Percentiles rank a stretch among this genome's conserved stretches.
These are phyloP conservation scores for Temnothorax rugatulus DNA, from an alignment of 2,888 invertebrate genomes.

Conservation along the genomic window DNA sequence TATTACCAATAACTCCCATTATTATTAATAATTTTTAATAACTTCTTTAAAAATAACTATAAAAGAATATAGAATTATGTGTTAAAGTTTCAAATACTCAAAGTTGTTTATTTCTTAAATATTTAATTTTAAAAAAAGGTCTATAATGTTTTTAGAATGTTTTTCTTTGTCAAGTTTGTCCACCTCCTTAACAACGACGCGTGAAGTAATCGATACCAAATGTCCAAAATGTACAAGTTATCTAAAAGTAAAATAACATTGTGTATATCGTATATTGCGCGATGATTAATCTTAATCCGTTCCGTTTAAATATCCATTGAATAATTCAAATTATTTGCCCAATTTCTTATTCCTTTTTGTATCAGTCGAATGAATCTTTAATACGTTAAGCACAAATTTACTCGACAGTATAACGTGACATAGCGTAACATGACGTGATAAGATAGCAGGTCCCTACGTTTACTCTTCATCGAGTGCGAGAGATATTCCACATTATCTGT, in stretches of 20 bases:
- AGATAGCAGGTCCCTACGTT: not conserved
- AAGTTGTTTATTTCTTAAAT: no score
- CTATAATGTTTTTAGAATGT: no score
- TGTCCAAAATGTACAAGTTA: not conserved
- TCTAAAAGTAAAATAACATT: not conserved
- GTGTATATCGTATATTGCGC: not conserved
- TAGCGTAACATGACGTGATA: not conserved
- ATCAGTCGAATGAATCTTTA: not conserved
- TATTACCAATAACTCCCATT: no score
- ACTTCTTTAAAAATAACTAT: no score
- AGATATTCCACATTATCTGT: no score
- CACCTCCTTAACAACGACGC: not conserved
- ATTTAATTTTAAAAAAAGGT: no score
- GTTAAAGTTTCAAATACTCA: no score
- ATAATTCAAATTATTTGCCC: constrained; percentile 5
- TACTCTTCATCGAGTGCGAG: constrained; percentile 21
- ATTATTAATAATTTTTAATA: no score
- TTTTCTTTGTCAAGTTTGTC: no score
- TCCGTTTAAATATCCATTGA: not conserved
- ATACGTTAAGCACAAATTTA: not conserved
- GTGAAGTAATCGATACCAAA: not conserved
- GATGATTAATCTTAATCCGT: not conserved
- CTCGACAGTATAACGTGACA: not conserved
- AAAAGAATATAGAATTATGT: no score
- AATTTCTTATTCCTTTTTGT: not conserved